Evolutionary conservation across 1,140 invertebrate genomes (phyloP), one percentile per base, ranked within the genome.

Genomic region (Eumeta japonica): DNA sequence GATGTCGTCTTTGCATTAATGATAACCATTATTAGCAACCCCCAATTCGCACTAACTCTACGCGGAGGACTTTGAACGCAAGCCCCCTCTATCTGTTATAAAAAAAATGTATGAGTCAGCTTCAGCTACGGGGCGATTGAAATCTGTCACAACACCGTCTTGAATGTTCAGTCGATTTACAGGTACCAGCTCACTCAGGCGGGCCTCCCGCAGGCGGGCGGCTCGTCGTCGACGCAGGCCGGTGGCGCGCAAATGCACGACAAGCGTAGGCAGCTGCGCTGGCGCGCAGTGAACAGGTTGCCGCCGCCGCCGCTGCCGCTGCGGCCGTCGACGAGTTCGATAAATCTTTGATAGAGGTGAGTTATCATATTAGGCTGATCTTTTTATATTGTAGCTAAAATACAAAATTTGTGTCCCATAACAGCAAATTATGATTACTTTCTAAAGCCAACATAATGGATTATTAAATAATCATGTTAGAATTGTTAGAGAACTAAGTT

Each of bases 301-400:
- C n/a, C n/a, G n/a, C n/a, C n/a, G n/a, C n/a, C n/a, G n/a, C n/a
- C n/a, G n/a, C n/a, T n/a, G n/a, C n/a, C n/a, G n/a, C n/a, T n/a
- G n/a, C n/a, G n/a, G n/a, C 52, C 34, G 57, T 42, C 13, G 67
- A 73, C 19, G 68, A 73, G 11, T 63, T 70, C 16, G 68, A 73
- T 45, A 73, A 73, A 33, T 59, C 58, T 73, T 73, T 50, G 68
- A 73, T 48, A 73, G 67, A 58, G 68, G 68, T 73, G 49, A 32
- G 30, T 46, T 19, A n/a, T 7, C 10, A n/a, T 13, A 29, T 29
- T 13, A 29, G 4, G 10, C 10, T 11, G 10, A 29, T 29, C 28
- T n/a, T 3, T 13, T 13, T 3, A 11, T 29, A 7, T 13, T 3
- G 11, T 11, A 7, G 28, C 28, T 29, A 13, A 13, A 29, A 10